A percentile compares a stretch with the other conserved stretches of the same genome.
These are phyloP conservation scores for Heliocidaris tuberculata DNA, from an alignment of 35 echinoderm and acorn worm genomes.

Conservation along the genomic window DNA sequence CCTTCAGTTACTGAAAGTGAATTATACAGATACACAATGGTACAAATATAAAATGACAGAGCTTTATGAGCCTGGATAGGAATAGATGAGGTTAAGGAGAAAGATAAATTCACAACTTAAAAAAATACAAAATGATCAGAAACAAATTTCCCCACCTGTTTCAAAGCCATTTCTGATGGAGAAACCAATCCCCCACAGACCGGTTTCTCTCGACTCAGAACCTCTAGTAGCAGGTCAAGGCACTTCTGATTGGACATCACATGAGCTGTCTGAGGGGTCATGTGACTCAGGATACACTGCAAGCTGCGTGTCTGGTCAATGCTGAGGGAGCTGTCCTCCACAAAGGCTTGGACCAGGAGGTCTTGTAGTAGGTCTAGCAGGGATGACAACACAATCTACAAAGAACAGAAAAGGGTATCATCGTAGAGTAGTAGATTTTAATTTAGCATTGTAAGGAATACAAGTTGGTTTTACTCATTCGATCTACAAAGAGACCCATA, in stretches of 20 bases:
- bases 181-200: not conserved
- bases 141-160: conserved; percentile 56
- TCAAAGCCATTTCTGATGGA: conserved; percentile 52
- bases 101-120: no score
- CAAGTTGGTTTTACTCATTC: no score
- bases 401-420: not conserved
- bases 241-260: conserved; percentile 37
- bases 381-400: conserved; percentile 56
- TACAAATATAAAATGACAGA: no score
- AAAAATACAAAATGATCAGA: no score
- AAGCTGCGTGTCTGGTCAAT: conserved; percentile 33
- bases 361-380: conserved; percentile 59
- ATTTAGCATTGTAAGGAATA: no score
- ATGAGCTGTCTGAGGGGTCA: conserved; percentile 59
- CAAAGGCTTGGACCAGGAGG: conserved; percentile 17
- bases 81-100: no score
- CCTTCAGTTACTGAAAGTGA: no score
- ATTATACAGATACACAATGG: no score
- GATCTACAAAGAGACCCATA: no score
- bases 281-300: conserved; percentile 61
- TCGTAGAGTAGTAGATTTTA: not conserved
- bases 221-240: conserved; percentile 45
- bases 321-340: not conserved
- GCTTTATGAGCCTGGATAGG: no score
- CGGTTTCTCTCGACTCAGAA: conserved; percentile 43